Base-by-base conservation (phyloP, 2,888 invertebrate species). In the Macropis europaea region DNA sequence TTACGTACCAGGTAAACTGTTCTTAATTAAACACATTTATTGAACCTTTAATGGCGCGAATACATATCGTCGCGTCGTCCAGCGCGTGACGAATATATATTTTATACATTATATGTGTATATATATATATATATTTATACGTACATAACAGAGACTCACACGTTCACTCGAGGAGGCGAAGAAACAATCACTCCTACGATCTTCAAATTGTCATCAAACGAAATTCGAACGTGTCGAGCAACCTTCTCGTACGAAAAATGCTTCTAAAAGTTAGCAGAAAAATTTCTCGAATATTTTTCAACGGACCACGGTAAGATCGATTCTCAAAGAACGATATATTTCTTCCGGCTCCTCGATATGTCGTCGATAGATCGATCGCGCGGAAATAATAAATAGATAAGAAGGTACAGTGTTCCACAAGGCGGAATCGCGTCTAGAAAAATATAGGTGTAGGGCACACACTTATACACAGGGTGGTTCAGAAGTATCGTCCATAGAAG, bases 1-100 rank as follows among this genome's bases (percentile, higher is more conserved):
- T 2, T 7, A 13, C 22, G 4, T n/a, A n/a, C n/a, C n/a, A 52
- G 28, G 11, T 9, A 26, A 42, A 47, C 40, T 73, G n/a, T 34
- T 76, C 66, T 64, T 85, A 81, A 81, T 82, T 77, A 83, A 85
- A 83, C 81, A 83, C 82, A 84, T 84, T 85, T 83, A 84, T 84
- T 82, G 78, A 82, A 76, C 67, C 50, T 66, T 71, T 71, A 73
- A 60, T 75, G 70, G 42, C 61, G 68, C 53, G 68, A 61, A 53
- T 81, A 81, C 73, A 81, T 56, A 60, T 77, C 73, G 77, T 63
- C 81, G 70, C 80, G 45, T 71, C 82, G 81, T 71, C 81, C 82
- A 80, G 82, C 81, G 80, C 66, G 73, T 71, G 81, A 81, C 82
- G 70, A 68, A 56, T 28, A 15, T 54, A 30, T 47, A 19, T 42